A percentile compares a stretch with the other conserved stretches of the same genome.
These are phyloP conservation scores for Picathartes gymnocephalus DNA, from an alignment of 2,113 vertebrate genomes.

Conservation along the genomic window DNA sequence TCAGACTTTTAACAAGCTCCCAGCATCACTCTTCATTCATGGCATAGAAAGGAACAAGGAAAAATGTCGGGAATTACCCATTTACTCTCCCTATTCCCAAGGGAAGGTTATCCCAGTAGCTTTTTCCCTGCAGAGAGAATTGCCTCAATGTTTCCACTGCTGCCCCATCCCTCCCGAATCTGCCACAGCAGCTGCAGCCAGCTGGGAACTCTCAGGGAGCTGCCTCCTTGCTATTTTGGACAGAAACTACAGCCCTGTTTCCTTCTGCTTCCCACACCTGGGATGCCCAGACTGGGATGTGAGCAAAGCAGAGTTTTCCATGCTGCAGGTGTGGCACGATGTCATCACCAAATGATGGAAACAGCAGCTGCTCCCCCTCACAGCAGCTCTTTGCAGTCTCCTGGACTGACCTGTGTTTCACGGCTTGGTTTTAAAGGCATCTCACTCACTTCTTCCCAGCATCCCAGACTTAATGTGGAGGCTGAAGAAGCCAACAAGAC, in stretches of 20 bases:
- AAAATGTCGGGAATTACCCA: neutral
- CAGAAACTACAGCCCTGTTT: neutral
- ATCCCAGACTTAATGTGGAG: neutral
- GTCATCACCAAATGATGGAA: neutral
- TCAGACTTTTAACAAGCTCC: neutral
- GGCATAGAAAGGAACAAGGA: neutral
- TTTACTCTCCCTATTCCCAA: neutral
- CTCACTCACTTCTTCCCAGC: neutral
- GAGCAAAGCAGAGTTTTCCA: neutral
- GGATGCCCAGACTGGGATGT: neutral
- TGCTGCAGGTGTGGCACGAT: fast-evolving
- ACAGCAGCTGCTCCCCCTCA: neutral
- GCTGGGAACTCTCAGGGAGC: neutral
- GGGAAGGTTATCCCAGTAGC: neutral
- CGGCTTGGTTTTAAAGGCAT: neutral
- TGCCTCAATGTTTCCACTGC: neutral
- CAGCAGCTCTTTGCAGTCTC: neutral
- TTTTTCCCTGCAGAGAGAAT: neutral
- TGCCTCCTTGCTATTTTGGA: neutral
- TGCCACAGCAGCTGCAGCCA: neutral
- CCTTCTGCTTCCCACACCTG: neutral
- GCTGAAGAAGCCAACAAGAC: neutral
- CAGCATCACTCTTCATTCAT: neutral
- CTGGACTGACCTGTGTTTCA: neutral
- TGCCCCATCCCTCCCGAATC: neutral